Conservation (phyloP, 2,113 vertebrate genomes). For the Podocnemis expansa region DNA sequence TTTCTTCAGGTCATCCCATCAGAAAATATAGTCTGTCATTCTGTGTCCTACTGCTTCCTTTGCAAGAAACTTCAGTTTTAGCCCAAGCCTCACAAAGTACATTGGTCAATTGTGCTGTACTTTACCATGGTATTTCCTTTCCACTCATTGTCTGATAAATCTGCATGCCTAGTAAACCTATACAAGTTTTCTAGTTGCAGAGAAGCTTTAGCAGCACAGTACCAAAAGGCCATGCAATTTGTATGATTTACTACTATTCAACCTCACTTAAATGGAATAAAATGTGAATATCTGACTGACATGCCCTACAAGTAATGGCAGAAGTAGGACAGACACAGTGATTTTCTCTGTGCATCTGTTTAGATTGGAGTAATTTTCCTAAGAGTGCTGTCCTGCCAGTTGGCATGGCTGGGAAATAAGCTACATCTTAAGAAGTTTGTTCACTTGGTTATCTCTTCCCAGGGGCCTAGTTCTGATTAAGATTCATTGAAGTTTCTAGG, state of each 20-base stretch:
- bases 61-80: rapidly evolving
- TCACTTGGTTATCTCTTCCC: constrained; percentile 35
- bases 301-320: neutral
- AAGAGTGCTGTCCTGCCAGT: neutral
- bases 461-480: neutral
- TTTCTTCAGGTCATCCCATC: rapidly evolving
- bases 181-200: rapidly evolving
- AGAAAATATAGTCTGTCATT: rapidly evolving
- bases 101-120: rapidly evolving
- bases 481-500: constrained; percentile 20
- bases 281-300: neutral
- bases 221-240: rapidly evolving
- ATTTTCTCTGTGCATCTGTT: rapidly evolving
- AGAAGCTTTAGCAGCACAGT: rapidly evolving
- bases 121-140: neutral
- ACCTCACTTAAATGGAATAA: rapidly evolving
- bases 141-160: rapidly evolving
- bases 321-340: rapidly evolving
- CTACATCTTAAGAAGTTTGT: constrained; percentile 6
- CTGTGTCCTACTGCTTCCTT: rapidly evolving
- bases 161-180: rapidly evolving
- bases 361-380: neutral
- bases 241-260: too few species aligned
- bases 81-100: neutral
- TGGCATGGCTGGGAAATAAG: neutral